Conservation (phyloP, 2,797 vertebrate genomes). For the Eulemur rubriventer region DNA sequence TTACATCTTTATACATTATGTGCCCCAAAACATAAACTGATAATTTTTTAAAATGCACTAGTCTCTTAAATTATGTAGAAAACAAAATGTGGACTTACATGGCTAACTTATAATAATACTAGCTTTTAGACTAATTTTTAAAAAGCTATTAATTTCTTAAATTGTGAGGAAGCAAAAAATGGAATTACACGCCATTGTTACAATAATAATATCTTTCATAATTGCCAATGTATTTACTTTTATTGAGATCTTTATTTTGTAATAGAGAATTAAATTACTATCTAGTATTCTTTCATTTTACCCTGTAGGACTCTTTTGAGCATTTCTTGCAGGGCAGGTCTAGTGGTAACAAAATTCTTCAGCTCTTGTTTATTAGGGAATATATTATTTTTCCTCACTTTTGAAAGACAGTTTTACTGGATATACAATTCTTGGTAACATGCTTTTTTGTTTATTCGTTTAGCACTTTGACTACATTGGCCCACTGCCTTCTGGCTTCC, state of each 20-base stretch:
- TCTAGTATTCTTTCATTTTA: background rate
- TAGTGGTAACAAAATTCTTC: background rate
- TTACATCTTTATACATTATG: conserved; percentile 14
- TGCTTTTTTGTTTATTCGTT: background rate
- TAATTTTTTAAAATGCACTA: background rate
- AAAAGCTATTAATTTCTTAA: background rate
- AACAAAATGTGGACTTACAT: background rate
- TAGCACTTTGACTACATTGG: background rate
- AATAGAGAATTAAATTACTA: background rate
- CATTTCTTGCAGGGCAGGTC: background rate
- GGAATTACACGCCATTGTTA: background rate
- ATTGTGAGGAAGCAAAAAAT: background rate
- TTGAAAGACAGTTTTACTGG: background rate
- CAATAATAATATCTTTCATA: background rate
- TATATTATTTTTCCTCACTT: background rate
- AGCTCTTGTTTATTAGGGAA: background rate
- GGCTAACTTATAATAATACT: background rate
- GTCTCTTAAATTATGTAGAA: background rate
- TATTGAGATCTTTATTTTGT: background rate
- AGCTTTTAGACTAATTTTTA: background rate
- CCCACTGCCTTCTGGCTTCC: background rate
- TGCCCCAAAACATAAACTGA: background rate
- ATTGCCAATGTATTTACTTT: background rate
- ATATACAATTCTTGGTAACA: background rate
- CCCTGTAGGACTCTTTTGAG: background rate